Evolutionary conservation across 1,140 invertebrate species (phyloP).

Genomic region (Lepidurus apus): DNA sequence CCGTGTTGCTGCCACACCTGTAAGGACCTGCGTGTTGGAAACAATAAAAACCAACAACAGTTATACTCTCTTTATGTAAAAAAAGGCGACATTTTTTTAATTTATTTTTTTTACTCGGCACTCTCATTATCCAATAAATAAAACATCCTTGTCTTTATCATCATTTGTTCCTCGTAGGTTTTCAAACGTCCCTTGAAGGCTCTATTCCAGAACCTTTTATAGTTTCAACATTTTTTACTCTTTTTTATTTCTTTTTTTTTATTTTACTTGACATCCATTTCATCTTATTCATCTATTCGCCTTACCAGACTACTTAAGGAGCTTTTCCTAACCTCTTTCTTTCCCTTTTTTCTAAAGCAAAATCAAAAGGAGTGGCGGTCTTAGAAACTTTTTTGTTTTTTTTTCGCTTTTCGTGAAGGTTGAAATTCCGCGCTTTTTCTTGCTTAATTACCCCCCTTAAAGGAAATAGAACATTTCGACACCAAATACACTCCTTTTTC

Average conservation of each 20-base stretch:
- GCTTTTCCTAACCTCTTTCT: no score
- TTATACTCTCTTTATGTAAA: not conserved
- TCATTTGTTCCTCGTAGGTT: not conserved
- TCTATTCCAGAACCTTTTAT: no score
- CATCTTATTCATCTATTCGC: no score
- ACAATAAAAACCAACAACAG: not conserved
- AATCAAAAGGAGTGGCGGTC: no score
- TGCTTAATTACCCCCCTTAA: not conserved
- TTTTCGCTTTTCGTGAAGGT: not conserved
- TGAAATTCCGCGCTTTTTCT: not conserved
- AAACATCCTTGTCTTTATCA: conserved; percentile 4
- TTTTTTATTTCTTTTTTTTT: no score
- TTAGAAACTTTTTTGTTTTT: not conserved
- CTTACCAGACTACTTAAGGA: no score
- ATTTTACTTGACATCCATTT: no score
- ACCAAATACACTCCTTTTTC: not conserved
- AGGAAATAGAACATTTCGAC: no score
- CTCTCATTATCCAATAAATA: conserved; percentile 20
- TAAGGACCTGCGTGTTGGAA: conserved; percentile 55
- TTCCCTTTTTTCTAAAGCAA: no score
- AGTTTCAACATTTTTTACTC: no score
- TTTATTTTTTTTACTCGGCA: not conserved
- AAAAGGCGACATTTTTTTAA: not conserved
- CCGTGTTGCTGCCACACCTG: conserved; percentile 64
- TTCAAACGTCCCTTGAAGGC: not conserved